Conservation (phyloP, 1,140 invertebrate genomes). For the Musca vetustissima region DNA sequence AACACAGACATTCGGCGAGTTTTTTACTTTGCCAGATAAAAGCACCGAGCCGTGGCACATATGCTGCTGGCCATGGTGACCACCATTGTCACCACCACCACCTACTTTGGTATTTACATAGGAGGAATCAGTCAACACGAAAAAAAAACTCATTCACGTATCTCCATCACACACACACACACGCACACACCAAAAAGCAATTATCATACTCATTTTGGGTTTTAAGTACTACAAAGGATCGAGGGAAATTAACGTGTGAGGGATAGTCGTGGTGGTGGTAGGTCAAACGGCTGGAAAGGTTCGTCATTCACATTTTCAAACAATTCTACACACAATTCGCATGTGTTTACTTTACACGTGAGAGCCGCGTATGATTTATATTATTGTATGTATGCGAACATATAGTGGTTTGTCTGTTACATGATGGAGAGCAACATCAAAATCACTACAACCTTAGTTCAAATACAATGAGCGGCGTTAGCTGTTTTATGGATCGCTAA, state of each 20-base stretch:
- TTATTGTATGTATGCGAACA: background rate
- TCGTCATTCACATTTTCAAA: constrained; percentile 6
- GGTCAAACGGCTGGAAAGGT: background rate
- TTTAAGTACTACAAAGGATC: constrained; percentile 3
- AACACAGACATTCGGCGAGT: too few relatives aligned
- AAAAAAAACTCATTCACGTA: background rate
- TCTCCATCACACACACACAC: background rate
- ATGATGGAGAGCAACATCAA: background rate
- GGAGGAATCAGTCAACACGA: background rate
- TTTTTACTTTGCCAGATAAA: too few relatives aligned
- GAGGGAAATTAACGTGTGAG: background rate
- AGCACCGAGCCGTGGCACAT: too few relatives aligned
- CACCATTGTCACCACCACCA: too few relatives aligned
- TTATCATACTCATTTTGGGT: constrained; percentile 15
- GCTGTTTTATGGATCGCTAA: too few relatives aligned
- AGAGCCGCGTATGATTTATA: background rate
- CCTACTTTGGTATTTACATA: too few relatives aligned
- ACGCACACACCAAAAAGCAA: constrained; percentile 12
- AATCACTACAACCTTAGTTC: background rate
- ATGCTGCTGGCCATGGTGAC: too few relatives aligned
- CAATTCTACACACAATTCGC: too few relatives aligned
- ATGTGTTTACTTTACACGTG: background rate
- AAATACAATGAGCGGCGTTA: background rate
- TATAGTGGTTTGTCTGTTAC: background rate
- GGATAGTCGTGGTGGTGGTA: too few relatives aligned